Percentiles rank a stretch among this genome's conserved stretches.
These are phyloP conservation scores for Paramormyrops kingsleyae DNA, from an alignment of 2,113 vertebrate genomes.

Conservation along the genomic window DNA sequence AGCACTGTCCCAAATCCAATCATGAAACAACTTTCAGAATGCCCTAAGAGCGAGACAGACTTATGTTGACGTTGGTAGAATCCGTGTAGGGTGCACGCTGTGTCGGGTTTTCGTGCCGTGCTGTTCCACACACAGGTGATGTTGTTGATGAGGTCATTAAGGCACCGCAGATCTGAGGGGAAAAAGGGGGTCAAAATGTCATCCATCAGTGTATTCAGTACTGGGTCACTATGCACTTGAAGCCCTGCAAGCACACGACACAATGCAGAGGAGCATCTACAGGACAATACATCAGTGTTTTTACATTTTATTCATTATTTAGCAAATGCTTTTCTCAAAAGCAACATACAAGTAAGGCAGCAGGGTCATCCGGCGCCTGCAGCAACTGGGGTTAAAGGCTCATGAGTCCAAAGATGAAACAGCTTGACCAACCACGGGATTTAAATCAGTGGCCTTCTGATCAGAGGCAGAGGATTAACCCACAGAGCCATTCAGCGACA, in stretches of 20 bases:
- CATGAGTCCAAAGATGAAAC: neutral
- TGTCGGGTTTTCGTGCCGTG: neutral
- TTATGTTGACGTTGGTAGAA: neutral
- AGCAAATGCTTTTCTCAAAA: neutral
- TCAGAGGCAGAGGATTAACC: neutral
- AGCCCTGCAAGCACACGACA: neutral
- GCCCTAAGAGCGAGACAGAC: neutral
- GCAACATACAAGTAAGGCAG: neutral
- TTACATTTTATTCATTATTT: neutral
- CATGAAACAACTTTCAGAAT: neutral
- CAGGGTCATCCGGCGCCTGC: neutral
- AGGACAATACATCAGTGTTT: neutral
- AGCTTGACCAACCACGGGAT: neutral
- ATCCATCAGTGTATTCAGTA: neutral
- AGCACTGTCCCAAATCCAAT: neutral
- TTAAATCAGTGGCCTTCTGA: neutral
- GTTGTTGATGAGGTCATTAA: constrained; percentile 14
- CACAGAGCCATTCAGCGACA: neutral
- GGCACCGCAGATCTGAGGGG: constrained; percentile 14
- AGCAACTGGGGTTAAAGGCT: neutral
- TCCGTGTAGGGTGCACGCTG: neutral
- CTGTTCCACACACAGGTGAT: constrained; percentile 24
- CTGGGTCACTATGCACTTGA: neutral
- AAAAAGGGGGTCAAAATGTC: neutral
- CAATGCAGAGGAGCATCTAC: neutral